phyloP scores from a whole-genome alignment of 1,140 invertebrate species.

The Oedothorax gibbosus region DNA sequence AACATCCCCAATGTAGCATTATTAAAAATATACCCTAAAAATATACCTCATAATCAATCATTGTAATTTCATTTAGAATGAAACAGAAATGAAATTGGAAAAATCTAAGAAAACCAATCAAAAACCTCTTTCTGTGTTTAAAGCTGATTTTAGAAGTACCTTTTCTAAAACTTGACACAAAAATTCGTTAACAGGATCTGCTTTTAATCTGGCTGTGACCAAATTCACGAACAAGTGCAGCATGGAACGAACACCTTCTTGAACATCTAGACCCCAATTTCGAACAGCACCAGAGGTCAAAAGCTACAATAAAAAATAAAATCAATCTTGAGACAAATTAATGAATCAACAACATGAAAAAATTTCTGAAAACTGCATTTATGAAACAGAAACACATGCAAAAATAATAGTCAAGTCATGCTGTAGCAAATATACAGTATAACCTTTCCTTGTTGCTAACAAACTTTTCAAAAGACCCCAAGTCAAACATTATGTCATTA shows the following conservation, averaged over 20 bases:
- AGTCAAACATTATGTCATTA: no score
- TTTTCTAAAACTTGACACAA: constrained; percentile 55
- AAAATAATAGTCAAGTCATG: no score
- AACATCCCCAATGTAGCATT: no score
- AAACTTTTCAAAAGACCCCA: no score
- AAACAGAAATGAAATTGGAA: not conserved
- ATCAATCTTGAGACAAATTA: not conserved
- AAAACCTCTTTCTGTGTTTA: no score
- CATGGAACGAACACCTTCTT: constrained; percentile 73
- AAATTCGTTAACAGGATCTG: constrained; percentile 66
- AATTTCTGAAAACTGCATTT: not conserved
- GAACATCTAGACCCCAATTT: constrained; percentile 72
- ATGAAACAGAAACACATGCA: no score
- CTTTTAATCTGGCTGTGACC: constrained; percentile 69
- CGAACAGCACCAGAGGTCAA: constrained; percentile 70
- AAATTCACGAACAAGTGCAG: constrained; percentile 71
- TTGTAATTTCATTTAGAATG: not conserved
- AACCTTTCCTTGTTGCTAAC: no score
- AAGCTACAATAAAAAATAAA: constrained; percentile 65
- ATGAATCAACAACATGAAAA: not conserved
- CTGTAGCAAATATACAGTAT: no score
- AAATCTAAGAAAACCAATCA: not conserved
- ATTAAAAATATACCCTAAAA: no score
- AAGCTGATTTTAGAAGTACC: not conserved
- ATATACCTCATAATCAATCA: not conserved